Conservation (phyloP, 2,797 vertebrate genomes). For the Protonibea diacanthus region DNA sequence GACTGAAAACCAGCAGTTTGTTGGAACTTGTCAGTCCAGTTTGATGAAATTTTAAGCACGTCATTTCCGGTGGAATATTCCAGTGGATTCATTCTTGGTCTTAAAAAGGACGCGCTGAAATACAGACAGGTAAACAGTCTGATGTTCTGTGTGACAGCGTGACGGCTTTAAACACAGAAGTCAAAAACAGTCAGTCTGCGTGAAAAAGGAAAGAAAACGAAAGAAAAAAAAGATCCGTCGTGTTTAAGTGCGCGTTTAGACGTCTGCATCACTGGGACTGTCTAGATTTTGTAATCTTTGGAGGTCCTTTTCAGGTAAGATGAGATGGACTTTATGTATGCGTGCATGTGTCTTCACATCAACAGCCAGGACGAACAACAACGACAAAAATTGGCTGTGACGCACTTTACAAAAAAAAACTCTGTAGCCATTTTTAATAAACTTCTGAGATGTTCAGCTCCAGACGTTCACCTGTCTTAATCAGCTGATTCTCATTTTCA, state of each 20-base stretch:
- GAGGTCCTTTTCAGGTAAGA: conserved; percentile 75
- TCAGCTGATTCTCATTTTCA: rapidly evolving
- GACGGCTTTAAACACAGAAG: not conserved
- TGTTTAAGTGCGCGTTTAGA: conserved; percentile 1
- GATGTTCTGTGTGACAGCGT: not conserved
- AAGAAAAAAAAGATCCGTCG: not conserved
- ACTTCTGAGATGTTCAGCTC: too few species aligned
- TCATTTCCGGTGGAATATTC: conserved; percentile 87
- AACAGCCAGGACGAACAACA: rapidly evolving
- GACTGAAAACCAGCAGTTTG: too few species aligned
- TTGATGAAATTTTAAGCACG: too few species aligned
- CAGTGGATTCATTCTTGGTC: conserved; percentile 55
- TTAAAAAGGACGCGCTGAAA: conserved; percentile 78
- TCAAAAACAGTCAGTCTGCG: not conserved
- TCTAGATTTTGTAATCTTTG: conserved; percentile 34
- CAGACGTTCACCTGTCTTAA: not conserved
- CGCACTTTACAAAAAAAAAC: conserved; percentile 36
- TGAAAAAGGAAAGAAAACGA: not conserved
- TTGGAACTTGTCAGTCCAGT: too few species aligned
- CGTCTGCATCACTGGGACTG: conserved; percentile 37
- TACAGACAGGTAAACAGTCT: conserved; percentile 57
- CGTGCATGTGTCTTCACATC: not conserved
- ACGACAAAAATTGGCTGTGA: conserved; percentile 23
- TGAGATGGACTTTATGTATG: not conserved
- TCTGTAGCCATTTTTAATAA: not conserved